These are phyloP conservation scores for Lepidurus couesii DNA, from an alignment of 1,140 invertebrate genomes.

Conservation along the genomic window DNA sequence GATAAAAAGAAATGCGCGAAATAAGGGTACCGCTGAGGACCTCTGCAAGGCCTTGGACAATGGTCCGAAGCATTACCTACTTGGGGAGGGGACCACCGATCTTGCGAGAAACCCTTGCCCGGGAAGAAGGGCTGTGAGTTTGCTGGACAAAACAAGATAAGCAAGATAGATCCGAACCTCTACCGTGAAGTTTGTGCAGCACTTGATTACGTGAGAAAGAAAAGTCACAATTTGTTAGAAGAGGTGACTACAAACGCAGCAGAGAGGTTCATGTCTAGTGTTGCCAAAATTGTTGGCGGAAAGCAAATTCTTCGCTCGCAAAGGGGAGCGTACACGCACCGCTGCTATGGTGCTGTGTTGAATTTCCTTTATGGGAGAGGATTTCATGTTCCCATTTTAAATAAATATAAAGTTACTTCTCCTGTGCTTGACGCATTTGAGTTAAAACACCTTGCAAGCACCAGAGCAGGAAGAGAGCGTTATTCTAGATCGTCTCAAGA, in stretches of 20 bases:
- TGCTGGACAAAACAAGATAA: not conserved
- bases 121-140: not conserved
- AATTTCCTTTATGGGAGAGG: not conserved
- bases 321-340: not conserved
- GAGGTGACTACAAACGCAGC: constrained; percentile 23
- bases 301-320: constrained; percentile 22
- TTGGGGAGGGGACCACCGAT: not conserved
- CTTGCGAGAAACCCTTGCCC: not conserved
- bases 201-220: not conserved
- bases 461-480: not conserved
- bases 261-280: constrained; percentile 20
- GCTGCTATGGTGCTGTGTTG: constrained; percentile 21
- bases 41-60: not conserved
- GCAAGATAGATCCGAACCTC: not conserved
- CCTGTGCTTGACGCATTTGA: not conserved
- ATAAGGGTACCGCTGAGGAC: not conserved
- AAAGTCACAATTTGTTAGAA: constrained; percentile 8
- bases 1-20: no score
- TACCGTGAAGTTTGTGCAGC: not conserved
- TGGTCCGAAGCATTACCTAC: not conserved
- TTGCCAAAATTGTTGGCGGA: constrained; percentile 22
- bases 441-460: not conserved
- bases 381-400: constrained; percentile 12
- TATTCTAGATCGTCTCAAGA: not conserved
- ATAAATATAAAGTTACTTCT: not conserved